A percentile compares a stretch with the other conserved stretches of the same genome.
phyloP scores from a whole-genome alignment of 2,797 vertebrate species.

The Eospalax fontanierii region DNA sequence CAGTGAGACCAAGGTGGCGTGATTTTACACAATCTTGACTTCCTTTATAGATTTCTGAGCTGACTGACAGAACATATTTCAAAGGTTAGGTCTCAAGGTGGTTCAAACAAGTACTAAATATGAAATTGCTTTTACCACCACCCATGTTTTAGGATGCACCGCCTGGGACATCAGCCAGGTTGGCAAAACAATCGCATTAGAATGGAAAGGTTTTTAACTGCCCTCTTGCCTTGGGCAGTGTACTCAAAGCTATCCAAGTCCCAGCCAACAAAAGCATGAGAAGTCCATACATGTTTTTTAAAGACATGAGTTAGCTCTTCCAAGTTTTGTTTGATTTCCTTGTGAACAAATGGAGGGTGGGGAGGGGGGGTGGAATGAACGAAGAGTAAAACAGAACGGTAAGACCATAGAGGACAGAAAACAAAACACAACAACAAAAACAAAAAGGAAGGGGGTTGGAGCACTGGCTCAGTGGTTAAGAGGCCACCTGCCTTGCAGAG shows the following conservation, averaged over 20 bases:
- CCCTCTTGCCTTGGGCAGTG: constrained; percentile 78
- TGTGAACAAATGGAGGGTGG: neutral
- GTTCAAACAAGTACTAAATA: constrained; percentile 56
- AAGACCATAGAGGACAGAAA: neutral
- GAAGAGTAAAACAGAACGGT: neutral
- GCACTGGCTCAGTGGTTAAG: too few species aligned
- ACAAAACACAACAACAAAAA: neutral
- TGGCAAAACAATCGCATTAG: constrained; percentile 76
- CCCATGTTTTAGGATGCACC: constrained; percentile 45
- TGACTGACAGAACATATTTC: constrained; percentile 34
- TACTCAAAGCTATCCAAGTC: constrained; percentile 70
- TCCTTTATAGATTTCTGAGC: constrained; percentile 18
- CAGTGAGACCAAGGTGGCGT: neutral
- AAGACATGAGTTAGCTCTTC: constrained; percentile 42
- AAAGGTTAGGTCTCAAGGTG: constrained; percentile 13
- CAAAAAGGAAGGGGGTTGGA: neutral
- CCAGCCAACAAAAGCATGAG: constrained; percentile 53
- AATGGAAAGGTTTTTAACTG: constrained; percentile 73
- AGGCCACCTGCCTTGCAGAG: too few species aligned
- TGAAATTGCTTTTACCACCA: constrained; percentile 57
- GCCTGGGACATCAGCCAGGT: constrained; percentile 79
- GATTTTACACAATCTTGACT: neutral
- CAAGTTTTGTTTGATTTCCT: constrained; percentile 65
- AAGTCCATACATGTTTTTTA: constrained; percentile 23
- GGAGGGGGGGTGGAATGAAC: neutral